Base-by-base conservation (phyloP, 2,888 invertebrate genomes). In the Rhingia campestris region DNA sequence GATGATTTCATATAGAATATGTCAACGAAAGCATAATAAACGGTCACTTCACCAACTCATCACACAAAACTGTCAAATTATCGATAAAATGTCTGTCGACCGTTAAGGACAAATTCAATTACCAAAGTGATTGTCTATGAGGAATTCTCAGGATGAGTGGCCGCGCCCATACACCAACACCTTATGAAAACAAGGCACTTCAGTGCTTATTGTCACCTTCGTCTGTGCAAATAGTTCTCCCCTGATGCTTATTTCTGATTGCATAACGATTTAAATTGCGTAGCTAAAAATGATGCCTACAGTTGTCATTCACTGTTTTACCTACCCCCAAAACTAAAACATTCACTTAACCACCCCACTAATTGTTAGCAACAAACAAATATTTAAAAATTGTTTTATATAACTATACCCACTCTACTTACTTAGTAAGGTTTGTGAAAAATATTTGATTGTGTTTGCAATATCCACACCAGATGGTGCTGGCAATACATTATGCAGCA, bases 361-460 rank as follows among this genome's bases (percentile, higher is more conserved):
- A 22, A 22, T n/a, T 22, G 22, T 22, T 22, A 22, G 22, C 22
- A 58, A 49, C 32, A 14, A 3, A 5, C 64, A 35, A 54, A 1
- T 12, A 12, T 22, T 6, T 14, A 14, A 49, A 12, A 47, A 32
- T 22, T n/a, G n/a, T 32, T n/a, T 6, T 10, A 30, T 30, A 22
- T 9, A 32, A n/a, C 1, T 22, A 35, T 10, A 7, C 4, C 12
- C 37, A 37, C 2, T 9, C n/a, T 86, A 94, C 95, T 94, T 93
- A 99, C 99, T 97, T 87, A 99, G 93, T 86, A 99, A 93, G 49
- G 98, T 98, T 92, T 98, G 98, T 56, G 98, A 97, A 93, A 99
- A 99, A 92, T 98, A 99, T 92, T 99, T 98, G 89, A 99, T 94
- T 74, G 98, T 99, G 92, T 98, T 98, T 86, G 98, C 98, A 91